Evolutionary conservation across 2,888 invertebrate genomes (phyloP).

Genomic region (Leucania comma): DNA sequence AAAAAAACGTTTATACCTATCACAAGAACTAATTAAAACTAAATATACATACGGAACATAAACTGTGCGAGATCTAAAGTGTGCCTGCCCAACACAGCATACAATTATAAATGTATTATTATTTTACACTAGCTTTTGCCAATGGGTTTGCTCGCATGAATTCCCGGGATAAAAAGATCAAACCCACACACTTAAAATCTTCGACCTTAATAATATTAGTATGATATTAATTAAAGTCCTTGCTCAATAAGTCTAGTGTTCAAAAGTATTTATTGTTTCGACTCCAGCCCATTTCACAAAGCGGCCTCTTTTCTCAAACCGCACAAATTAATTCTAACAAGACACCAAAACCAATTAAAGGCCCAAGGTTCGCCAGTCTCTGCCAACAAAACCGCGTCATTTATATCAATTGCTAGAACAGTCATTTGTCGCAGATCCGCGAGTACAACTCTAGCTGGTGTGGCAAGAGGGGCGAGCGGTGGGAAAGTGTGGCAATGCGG

Average conservation of each 20-base stretch:
- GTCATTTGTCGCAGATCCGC: conserved; percentile 45
- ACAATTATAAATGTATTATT: too few relatives aligned
- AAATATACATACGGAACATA: too few relatives aligned
- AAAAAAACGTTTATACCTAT: conserved; percentile 25
- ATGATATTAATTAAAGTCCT: not conserved
- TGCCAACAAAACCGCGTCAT: conserved; percentile 53
- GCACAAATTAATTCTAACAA: conserved; percentile 46
- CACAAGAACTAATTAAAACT: conserved; percentile 7
- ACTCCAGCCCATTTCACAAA: conserved; percentile 19
- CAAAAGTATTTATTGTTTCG: not conserved
- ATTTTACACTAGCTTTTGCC: too few relatives aligned
- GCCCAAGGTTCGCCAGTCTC: conserved; percentile 35
- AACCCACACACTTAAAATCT: too few relatives aligned
- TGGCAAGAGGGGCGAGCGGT: conserved; percentile 45
- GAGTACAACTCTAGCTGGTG: conserved; percentile 35
- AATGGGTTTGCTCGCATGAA: too few relatives aligned
- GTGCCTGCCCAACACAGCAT: too few relatives aligned
- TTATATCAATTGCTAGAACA: conserved; percentile 53
- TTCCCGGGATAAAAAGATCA: too few relatives aligned
- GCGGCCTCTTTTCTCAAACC: conserved; percentile 29
- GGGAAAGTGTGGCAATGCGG: conserved; percentile 44
- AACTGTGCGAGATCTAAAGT: too few relatives aligned
- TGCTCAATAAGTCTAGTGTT: not conserved
- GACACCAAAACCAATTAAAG: conserved; percentile 50
- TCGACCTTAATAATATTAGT: too few relatives aligned